Base-by-base conservation (phyloP, 2,113 vertebrate species). In the Epinephelus cyanopodus region DNA sequence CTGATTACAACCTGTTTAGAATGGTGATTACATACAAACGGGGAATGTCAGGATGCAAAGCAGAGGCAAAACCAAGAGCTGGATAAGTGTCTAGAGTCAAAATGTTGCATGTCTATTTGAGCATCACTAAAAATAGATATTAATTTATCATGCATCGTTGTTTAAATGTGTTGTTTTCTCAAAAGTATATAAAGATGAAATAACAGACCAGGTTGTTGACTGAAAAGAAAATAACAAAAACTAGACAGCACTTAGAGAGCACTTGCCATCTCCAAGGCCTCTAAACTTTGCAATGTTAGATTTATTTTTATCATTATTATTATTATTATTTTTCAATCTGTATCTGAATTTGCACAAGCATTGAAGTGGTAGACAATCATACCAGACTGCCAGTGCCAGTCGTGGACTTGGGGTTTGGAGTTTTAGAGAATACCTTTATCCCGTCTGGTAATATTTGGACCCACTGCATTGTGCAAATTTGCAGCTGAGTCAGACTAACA, bases 1-100 rank as follows among this genome's bases (percentile, higher is more conserved):
- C 83, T 91, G 90, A 91, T 90, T 89, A 85, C 84, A 79, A 52
- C 62, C 86, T 86, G 84, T 74, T 87, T 86, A 87, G 65, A 74
- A 81, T 75, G 73, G 69, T 84, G 84, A 89, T 89, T 91, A 74
- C 50, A 74, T 12, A 60, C 71, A 79, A 80, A 70, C 23, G 48
- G 69, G 45, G 73, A 61, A 48, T 13, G 68, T 27, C 72, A 33
- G 29, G 29, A 69, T 73, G 79, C 62, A 69, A 74, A 79, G 67
- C 27, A 52, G 50, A 60, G 11, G 29, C 11, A 56, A 23, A 42
- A 64, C 39, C 50, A 50, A 37, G 4, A 67, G 53, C 17, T 18
- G 66, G 37, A 17, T 1, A 13, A 50, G 33, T 66, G 50, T 60
- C 48, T 57, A 42, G 11, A 48, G 57, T 66, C 64, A 74, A 33